Base-by-base conservation (phyloP, 2,888 invertebrate genomes). In the Plemyria rubiginata region DNA sequence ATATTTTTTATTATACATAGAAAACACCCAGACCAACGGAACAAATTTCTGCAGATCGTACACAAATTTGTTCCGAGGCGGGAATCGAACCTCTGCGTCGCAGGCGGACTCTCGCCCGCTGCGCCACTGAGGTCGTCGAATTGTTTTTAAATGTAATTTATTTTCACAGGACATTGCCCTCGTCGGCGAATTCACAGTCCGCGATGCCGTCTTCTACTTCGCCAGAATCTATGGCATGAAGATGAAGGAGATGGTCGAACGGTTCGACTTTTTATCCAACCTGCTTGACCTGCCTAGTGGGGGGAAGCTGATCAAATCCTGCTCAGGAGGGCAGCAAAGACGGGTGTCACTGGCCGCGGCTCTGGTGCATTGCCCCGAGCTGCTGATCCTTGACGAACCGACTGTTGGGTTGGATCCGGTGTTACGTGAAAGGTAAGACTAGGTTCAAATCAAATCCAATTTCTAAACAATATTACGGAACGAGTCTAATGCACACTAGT, bases 361-460 rank as follows among this genome's bases (percentile, higher is more conserved):
- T 0, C 88, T 98, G 79, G 94, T 98, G 0, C 98, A 98, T 79
- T 96, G 96, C 72, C 98, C 98, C 0, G 96, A 98, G 82, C 86
- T 98, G 36, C 90, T 98, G 32, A 98, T 98, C 65, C 87, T 98
- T 75, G 98, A 98, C 79, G 98, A 98, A 81, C 98, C 98, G 0
- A 98, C 98, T 0, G 98, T 98, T n/a, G 98, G 98, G 0, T 93
- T 98, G 62, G 98, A 98, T 90, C 98, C 98, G 0, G 94, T 98
- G 68, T 88, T 98, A 57, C 94, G 97, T 83, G 96, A 97, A 85
- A 95, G 95, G 97, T 96, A 38, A 3, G n/a, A n/a, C n/a, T n/a
- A n/a, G n/a, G n/a, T n/a, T n/a, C n/a, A n/a, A n/a, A n/a, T n/a
- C n/a, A n/a, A n/a, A n/a, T n/a, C n/a, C n/a, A n/a, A n/a, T n/a